These are phyloP conservation scores for Pollachius pollachius DNA, from an alignment of 2,113 vertebrate genomes.

Conservation along the genomic window DNA sequence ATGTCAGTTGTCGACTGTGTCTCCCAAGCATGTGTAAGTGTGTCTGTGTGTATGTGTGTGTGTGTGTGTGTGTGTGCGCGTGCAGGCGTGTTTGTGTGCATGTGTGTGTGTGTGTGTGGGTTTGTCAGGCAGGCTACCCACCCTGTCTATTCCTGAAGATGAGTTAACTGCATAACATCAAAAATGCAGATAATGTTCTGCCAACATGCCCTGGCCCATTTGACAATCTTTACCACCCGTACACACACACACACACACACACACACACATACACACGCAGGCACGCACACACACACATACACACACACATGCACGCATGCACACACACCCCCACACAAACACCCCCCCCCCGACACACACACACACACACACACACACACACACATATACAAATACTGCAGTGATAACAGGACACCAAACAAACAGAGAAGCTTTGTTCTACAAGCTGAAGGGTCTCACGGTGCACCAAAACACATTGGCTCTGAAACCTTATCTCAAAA, in stretches of 20 bases:
- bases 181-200: too few species aligned
- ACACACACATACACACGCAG: neutral
- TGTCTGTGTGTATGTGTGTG: too few species aligned
- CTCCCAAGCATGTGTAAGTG: too few species aligned
- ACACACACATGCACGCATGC: neutral
- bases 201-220: neutral
- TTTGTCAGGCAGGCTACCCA: neutral
- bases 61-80: too few species aligned
- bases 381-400: neutral
- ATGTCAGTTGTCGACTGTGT: neutral
- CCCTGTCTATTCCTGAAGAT: neutral
- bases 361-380: slow-evolving; percentile 8
- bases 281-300: neutral
- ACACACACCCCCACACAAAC: slow-evolving; percentile 1
- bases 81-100: neutral
- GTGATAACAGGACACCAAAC: slow-evolving; percentile 12
- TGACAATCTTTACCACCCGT: neutral
- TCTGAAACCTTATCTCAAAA: slow-evolving; percentile 1
- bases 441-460: neutral
- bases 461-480: neutral
- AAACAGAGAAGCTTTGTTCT: neutral
- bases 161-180: neutral
- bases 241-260: slow-evolving; percentile 6
- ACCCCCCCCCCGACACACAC: too few species aligned
- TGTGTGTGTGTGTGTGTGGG: neutral